Percentiles rank a stretch among this genome's conserved stretches.
phyloP scores from a whole-genome alignment of 2,113 vertebrate species.

The Cathartes aura region DNA sequence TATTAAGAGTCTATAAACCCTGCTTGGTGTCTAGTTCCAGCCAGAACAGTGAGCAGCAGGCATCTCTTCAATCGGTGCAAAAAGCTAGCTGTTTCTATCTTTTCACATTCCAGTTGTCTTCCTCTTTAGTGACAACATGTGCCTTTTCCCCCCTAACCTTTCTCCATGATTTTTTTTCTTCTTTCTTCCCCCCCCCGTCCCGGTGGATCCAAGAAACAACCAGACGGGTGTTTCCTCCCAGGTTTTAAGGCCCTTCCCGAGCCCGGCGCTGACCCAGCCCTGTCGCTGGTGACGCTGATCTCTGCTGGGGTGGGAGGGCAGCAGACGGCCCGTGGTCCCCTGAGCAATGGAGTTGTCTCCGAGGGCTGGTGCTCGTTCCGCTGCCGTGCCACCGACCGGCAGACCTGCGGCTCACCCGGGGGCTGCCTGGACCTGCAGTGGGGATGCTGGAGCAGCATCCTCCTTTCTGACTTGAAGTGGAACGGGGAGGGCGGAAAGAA shows the following conservation, averaged over 20 bases:
- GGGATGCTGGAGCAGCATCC: not conserved
- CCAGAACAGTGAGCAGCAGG: not conserved
- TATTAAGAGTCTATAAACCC: accelerated
- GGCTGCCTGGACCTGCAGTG: not conserved
- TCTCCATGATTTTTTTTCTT: not conserved
- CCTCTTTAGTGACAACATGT: accelerated
- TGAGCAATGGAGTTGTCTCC: accelerated
- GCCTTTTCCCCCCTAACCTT: not conserved
- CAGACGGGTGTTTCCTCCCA: not conserved
- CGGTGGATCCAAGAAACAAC: accelerated
- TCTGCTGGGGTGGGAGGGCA: not conserved
- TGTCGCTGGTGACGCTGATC: accelerated
- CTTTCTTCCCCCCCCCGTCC: accelerated
- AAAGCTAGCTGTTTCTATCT: not conserved
- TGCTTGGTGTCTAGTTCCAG: not conserved
- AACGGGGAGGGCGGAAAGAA: not conserved
- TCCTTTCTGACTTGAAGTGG: not conserved
- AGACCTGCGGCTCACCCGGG: accelerated
- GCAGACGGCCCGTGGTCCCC: accelerated
- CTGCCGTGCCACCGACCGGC: accelerated
- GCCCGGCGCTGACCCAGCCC: not conserved
- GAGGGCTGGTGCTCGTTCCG: accelerated
- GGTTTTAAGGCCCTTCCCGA: not conserved
- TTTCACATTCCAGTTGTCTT: not conserved
- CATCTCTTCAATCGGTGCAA: too few relatives aligned